Conservation (phyloP, 2,113 vertebrate genomes). For the Vimba vimba region DNA sequence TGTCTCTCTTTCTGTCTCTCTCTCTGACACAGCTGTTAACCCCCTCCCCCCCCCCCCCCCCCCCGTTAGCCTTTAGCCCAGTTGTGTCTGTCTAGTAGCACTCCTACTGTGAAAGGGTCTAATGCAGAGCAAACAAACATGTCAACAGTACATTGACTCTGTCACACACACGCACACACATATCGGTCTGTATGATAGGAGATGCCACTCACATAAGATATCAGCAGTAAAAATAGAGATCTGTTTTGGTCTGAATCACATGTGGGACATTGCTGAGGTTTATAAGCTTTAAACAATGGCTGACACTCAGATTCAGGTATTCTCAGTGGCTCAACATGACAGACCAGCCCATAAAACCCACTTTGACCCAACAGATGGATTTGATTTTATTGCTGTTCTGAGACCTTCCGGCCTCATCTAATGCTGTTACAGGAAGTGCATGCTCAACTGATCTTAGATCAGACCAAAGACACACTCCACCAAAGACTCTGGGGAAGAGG, state of each 20-base stretch:
- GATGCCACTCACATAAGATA: background rate
- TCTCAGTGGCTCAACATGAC: constrained; percentile 25
- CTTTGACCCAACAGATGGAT: constrained; percentile 7
- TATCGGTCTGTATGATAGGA: background rate
- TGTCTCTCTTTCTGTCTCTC: background rate
- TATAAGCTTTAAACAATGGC: constrained; percentile 54
- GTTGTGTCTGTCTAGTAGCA: constrained; percentile 20
- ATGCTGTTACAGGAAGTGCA: background rate
- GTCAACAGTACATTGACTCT: constrained; percentile 37
- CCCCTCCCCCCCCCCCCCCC: constrained; percentile 7
- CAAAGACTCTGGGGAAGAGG: background rate
- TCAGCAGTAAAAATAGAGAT: constrained; percentile 14
- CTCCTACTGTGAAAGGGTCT: constrained; percentile 30
- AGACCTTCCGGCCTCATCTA: background rate
- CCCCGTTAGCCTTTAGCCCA: constrained; percentile 37
- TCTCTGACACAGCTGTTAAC: constrained; percentile 30
- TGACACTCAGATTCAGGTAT: constrained; percentile 49
- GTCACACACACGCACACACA: constrained; percentile 32
- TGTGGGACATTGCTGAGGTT: constrained; percentile 22
- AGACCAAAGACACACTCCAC: constrained; percentile 4
- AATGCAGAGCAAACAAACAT: constrained; percentile 41
- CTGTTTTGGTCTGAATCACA: constrained; percentile 14
- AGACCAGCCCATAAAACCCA: constrained; percentile 37
- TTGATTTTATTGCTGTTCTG: constrained; percentile 27
- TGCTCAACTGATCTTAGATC: constrained; percentile 16